These are phyloP conservation scores for Procambarus virginalis DNA, from an alignment of 1,140 invertebrate genomes.

Conservation along the genomic window DNA sequence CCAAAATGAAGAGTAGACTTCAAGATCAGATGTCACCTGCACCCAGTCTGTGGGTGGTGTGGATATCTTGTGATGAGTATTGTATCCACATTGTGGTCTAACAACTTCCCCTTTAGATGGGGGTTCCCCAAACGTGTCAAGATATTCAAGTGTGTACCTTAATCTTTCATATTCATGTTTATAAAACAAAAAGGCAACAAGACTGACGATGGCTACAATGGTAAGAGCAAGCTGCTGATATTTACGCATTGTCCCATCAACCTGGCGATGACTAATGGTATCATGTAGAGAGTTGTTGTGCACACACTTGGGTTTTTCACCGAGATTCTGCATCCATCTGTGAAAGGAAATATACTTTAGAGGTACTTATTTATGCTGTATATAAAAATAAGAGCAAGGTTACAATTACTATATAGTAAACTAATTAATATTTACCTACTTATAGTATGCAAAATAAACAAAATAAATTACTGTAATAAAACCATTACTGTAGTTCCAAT, in stretches of 20 bases:
- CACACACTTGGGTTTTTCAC: slow-evolving; percentile 23
- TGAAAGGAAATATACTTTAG: neutral
- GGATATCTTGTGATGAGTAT: slow-evolving; percentile 33
- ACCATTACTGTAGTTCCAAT: too few relatives aligned
- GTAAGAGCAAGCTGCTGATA: slow-evolving; percentile 69
- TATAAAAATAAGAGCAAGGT: too few relatives aligned
- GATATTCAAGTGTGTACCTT: slow-evolving; percentile 68
- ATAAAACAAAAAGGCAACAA: slow-evolving; percentile 69
- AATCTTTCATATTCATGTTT: slow-evolving; percentile 69
- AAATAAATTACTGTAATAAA: too few relatives aligned
- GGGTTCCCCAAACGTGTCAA: slow-evolving; percentile 65
- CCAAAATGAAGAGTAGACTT: slow-evolving; percentile 66
- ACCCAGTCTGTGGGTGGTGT: slow-evolving; percentile 65
- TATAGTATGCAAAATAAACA: too few relatives aligned
- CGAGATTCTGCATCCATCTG: slow-evolving; percentile 56
- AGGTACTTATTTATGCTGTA: neutral
- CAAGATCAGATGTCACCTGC: slow-evolving; percentile 55
- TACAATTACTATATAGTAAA: too few relatives aligned
- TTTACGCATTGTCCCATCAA: slow-evolving; percentile 62
- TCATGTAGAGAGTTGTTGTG: slow-evolving; percentile 20
- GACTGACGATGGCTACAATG: slow-evolving; percentile 60
- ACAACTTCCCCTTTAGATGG: slow-evolving; percentile 28
- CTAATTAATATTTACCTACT: too few relatives aligned
- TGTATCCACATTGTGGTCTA: slow-evolving; percentile 48
- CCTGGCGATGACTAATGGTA: neutral